Evolutionary conservation across 2,113 vertebrate species (phyloP), one percentile per base, ranked within the genome.

Genomic region (Gambusia holbrooki): DNA sequence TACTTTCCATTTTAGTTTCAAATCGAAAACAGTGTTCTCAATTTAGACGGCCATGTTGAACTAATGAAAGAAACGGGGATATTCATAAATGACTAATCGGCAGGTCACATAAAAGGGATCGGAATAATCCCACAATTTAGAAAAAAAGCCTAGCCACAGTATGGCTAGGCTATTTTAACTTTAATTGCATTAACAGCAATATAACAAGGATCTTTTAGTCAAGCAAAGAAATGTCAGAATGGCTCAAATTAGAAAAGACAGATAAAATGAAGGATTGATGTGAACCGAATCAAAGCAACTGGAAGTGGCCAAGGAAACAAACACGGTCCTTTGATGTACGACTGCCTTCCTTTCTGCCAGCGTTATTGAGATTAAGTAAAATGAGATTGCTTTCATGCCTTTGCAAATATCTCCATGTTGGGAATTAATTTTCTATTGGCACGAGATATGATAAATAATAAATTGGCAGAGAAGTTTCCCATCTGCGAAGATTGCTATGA

Each of bases 391-490:
- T 87, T 90, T 89, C 89, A 90, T 84, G 90, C 87, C 80, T 83
- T 90, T 88, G 84, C 87, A 89, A 87, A 91, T 88, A 84, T 89
- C 84, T 84, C 71, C 82, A 89, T 87, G 83, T 87, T 83, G 84
- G 76, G 80, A 92, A 89, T 90, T 89, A 73, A 90, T 91, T 92
- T 93, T 86, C 85, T 76, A 66, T 80, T 83, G 82, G 87, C 77
- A 79, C 22, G 22, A 85, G 87, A 90, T 91, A 84, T 85, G 80
- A 86, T 91, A 87, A 91, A 91, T 91, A 90, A 87, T 89, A 88
- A 92, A 90, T 86, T 87, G 91, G 81, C 82, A 81, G 71, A 82
- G 84, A 84, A 87, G 74, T 86, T 82, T 40, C 82, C 84, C 84
- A 84, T 89, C 89, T 92, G 82, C 84, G 75, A 68, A 78, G 81